Percentiles rank a stretch among this genome's conserved stretches.
phyloP scores from a whole-genome alignment of 2,113 vertebrate genomes.

The Cyprichromis sp. region DNA sequence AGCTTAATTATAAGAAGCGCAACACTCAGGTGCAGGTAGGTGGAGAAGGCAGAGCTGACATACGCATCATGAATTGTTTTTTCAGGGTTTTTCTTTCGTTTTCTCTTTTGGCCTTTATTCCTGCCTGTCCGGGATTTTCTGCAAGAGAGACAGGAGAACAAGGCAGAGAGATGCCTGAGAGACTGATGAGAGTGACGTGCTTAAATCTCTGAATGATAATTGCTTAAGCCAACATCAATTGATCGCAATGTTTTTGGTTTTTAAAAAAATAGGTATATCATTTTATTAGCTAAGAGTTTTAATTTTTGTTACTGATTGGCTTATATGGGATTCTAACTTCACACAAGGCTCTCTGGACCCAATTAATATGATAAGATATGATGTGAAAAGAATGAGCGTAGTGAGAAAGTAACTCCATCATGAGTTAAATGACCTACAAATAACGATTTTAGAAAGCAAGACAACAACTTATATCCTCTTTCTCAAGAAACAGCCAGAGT shows the following conservation, averaged over 20 bases:
- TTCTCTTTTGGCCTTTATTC: slow-evolving; percentile 95
- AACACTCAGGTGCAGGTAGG: slow-evolving; percentile 72
- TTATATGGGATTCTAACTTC: neutral
- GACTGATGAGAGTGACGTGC: slow-evolving; percentile 7
- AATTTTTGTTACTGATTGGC: neutral
- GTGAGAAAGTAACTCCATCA: neutral
- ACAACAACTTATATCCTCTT: neutral
- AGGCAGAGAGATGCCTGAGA: slow-evolving; percentile 62
- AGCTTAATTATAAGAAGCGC: slow-evolving; percentile 69
- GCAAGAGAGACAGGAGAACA: slow-evolving; percentile 79
- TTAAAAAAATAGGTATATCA: neutral
- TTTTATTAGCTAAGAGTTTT: neutral
- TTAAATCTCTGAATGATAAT: neutral
- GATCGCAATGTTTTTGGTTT: neutral
- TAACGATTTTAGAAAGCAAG: neutral
- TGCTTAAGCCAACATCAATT: neutral
- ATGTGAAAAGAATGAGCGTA: neutral
- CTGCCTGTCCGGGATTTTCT: slow-evolving; percentile 94
- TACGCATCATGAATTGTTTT: slow-evolving; percentile 87
- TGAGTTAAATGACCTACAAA: neutral
- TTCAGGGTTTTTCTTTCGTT: slow-evolving; percentile 96
- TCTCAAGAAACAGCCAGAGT: neutral
- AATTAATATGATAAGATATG: neutral
- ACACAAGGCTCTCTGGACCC: neutral
- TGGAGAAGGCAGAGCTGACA: slow-evolving; percentile 81